Evolutionary conservation across 2,797 vertebrate genomes (phyloP).

Genomic region (Mus minutoides): DNA sequence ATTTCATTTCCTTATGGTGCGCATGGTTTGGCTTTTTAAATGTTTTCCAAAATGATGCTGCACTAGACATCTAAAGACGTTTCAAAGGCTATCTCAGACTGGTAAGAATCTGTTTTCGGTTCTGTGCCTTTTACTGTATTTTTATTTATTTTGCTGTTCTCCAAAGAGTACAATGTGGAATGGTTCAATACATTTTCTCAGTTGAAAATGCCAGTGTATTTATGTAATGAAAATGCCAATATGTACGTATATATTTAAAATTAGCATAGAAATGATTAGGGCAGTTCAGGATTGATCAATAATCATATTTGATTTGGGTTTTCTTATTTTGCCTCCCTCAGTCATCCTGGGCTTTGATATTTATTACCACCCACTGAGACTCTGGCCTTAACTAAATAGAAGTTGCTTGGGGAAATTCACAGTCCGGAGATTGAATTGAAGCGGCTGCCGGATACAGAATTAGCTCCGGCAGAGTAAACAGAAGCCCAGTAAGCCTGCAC

Average conservation of each 20-base stretch:
- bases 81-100: neutral
- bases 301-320: constrained; percentile 57
- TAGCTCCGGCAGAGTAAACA: constrained; percentile 70
- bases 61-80: neutral
- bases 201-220: constrained; percentile 70
- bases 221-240: constrained; percentile 61
- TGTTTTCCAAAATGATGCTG: neutral
- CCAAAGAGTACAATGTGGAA: constrained; percentile 51
- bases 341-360: constrained; percentile 28
- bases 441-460: constrained; percentile 40
- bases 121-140: constrained; percentile 48
- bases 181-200: constrained; percentile 41
- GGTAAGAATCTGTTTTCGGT: neutral
- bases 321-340: constrained; percentile 38
- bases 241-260: constrained; percentile 40
- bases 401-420: constrained; percentile 74
- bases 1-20: neutral
- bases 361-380: constrained; percentile 55
- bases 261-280: constrained; percentile 73
- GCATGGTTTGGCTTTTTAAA: constrained; percentile 12
- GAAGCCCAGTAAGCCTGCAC: constrained; percentile 56
- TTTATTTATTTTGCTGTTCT: constrained; percentile 66
- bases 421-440: constrained; percentile 59
- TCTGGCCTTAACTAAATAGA: constrained; percentile 76
- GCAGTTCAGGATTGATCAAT: constrained; percentile 69